Evolutionary conservation across 1,140 invertebrate genomes (phyloP), one percentile per base, ranked within the genome.

Genomic region (Procambarus virginalis): DNA sequence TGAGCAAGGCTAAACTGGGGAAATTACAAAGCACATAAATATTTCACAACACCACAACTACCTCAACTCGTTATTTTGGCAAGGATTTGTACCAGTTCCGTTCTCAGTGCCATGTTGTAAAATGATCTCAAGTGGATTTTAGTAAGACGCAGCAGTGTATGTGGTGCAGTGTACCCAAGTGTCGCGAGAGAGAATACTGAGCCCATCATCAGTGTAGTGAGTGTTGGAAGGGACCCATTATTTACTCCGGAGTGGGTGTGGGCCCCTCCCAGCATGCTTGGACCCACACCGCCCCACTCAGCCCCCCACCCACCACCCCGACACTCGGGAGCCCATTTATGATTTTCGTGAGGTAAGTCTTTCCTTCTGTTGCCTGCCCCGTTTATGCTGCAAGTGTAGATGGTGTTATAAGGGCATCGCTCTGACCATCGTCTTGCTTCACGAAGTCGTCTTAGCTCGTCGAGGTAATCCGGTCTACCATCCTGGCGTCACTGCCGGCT

Each of bases 301-400:
- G 49, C 48, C 86, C 78, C n/a, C 86, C 86, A 64, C 77, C 86
- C 86, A n/a, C 79, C 68, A 60, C 86, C 86, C 86, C 78, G 86
- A 68, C 46, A 46, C 79, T 55, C 78, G 86, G 86, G 86, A 81
- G 78, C 64, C 45, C n/a, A 80, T 88, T 88, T 88, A 88, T 88
- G 86, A 88, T 81, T 80, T 70, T 60, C 45, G 78, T 81, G 48
- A 88, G 86, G 86, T 88, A 55, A 88, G 86, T 77, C 4, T 58
- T 58, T 9, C 55, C 12, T 58, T 58, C 6, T 2, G 55, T 58
- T 58, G 55, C 55, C 12, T 9, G 55, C 12, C 12, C 12, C 12
- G 12, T 58, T 58, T 58, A 12, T 58, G 55, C 12, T 58, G 55
- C 2, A 9, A 58, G 55, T 58, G 55, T 58, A 34, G 34, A 1